Evolutionary conservation across 2,113 vertebrate genomes (phyloP).

Genomic region (Glaucidium brasilianum): DNA sequence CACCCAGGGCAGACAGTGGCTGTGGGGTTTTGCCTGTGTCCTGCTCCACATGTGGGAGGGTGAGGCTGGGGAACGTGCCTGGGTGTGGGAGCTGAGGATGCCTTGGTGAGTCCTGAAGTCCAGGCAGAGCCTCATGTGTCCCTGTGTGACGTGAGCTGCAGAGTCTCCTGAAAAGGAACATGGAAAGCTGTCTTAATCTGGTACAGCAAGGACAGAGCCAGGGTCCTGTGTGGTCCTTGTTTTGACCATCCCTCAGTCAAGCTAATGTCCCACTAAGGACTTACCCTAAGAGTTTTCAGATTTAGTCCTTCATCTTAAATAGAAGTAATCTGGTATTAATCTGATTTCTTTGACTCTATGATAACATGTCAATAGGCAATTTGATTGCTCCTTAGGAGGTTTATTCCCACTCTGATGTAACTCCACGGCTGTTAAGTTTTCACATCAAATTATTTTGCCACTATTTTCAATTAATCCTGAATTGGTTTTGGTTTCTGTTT

Average conservation of each 20-base stretch:
- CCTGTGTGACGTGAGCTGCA: accelerated
- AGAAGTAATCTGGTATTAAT: not conserved
- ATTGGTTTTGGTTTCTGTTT: not conserved
- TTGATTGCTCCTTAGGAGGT: not conserved
- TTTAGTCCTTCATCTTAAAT: not conserved
- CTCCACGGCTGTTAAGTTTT: not conserved
- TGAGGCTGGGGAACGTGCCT: not conserved
- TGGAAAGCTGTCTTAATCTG: not conserved
- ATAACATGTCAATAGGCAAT: not conserved
- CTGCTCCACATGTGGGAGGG: not conserved
- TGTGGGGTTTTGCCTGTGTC: not conserved
- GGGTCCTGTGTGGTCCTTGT: not conserved
- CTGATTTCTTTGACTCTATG: not conserved
- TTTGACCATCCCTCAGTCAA: not conserved
- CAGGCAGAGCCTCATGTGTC: not conserved
- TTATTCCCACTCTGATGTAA: not conserved
- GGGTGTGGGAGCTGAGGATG: not conserved
- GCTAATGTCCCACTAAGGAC: not conserved
- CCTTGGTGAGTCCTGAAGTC: not conserved
- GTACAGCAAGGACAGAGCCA: not conserved
- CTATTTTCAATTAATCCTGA: not conserved
- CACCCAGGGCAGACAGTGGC: accelerated
- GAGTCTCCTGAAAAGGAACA: not conserved
- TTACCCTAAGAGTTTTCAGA: not conserved
- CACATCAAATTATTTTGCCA: not conserved